Conservation (phyloP, 92 coral and sea anemone genomes). For the Anthopleura xanthogrammica region DNA sequence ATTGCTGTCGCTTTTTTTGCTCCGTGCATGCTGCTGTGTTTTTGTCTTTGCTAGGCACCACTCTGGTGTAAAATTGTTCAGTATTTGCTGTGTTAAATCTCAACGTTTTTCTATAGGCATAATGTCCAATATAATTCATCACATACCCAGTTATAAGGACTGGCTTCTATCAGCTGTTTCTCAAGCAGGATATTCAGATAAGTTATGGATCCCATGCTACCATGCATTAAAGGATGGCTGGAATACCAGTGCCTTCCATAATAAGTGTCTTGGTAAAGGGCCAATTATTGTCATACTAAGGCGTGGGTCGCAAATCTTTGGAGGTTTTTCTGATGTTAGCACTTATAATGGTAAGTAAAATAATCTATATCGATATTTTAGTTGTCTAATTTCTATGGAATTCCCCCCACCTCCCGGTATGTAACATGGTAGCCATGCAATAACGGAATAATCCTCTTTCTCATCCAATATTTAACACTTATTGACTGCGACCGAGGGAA, state of each 20-base stretch:
- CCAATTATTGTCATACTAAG: slow-evolving; percentile 44
- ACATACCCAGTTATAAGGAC: slow-evolving; percentile 42
- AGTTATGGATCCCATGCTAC: slow-evolving; percentile 54
- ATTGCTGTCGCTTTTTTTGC: no score
- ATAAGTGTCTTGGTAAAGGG: slow-evolving; percentile 45
- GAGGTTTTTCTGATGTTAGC: slow-evolving; percentile 51
- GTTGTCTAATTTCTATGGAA: no score
- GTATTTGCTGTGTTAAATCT: neutral
- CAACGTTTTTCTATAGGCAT: slow-evolving; percentile 26
- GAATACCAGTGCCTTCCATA: slow-evolving; percentile 20
- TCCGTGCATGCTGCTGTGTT: no score
- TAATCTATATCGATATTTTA: no score
- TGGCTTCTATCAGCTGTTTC: slow-evolving; percentile 29
- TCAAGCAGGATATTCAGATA: slow-evolving; percentile 29
- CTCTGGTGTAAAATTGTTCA: neutral
- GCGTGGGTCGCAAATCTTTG: slow-evolving; percentile 36
- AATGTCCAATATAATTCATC: slow-evolving; percentile 38
- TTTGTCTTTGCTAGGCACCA: no score
- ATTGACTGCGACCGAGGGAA: no score
- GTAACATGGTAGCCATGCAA: no score
- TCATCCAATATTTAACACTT: no score
- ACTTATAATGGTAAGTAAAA: slow-evolving; percentile 7
- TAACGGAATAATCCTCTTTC: no score
- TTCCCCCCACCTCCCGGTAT: no score
- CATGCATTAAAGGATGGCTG: slow-evolving; percentile 38